Evolutionary conservation across 37 sponge, comb jelly and placozoan genomes (phyloP), one percentile per base, ranked within the genome.

Genomic region (Amphimedon queenslandica): DNA sequence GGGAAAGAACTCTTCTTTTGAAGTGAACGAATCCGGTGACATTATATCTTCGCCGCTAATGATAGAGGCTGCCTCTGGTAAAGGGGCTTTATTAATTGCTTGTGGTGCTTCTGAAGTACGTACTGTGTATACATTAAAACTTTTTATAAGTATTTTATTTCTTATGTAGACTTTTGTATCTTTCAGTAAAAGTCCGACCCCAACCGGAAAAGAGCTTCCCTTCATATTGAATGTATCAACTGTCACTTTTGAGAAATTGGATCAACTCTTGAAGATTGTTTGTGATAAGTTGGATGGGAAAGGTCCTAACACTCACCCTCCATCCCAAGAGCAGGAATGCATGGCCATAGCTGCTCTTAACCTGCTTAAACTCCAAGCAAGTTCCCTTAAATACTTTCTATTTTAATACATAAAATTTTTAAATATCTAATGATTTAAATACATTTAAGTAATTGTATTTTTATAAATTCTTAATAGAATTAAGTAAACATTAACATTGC

Each of bases 291-390:
- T 84, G 20, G 84, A 75, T 64, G 72, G 67, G 2, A 18, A 5
- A 3, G 36, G 42, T 29, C 80, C 61, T 0, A 57, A 64, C 64
- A 64, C 33, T 55, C 68, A 67, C 18, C 83, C 76, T 30, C 86
- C 80, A 5, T 79, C 34, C 28, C 82, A 89, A 63, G 88, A 94
- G 36, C 83, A 87, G 8, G 91, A 93, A 66, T 93, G 94, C 58
- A 90, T 94, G 87, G 88, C 88, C 18, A 66, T 92, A 2, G 71
- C 93, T 3, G 32, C 74, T 1, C 83, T 95, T 37, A 88, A 84
- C 77, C 83, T 95, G 1, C 87, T 92, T 30, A 66, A 76, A 33
- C 77, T 95, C 5, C 91, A 93, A 77, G 90, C 85, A 31, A 58
- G 82, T 55, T 31, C 25, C 13, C 27, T 16, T 64, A 35, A 21